These are phyloP conservation scores for Hyperoplus immaculatus DNA, from an alignment of 2,797 vertebrate species.

Conservation along the genomic window DNA sequence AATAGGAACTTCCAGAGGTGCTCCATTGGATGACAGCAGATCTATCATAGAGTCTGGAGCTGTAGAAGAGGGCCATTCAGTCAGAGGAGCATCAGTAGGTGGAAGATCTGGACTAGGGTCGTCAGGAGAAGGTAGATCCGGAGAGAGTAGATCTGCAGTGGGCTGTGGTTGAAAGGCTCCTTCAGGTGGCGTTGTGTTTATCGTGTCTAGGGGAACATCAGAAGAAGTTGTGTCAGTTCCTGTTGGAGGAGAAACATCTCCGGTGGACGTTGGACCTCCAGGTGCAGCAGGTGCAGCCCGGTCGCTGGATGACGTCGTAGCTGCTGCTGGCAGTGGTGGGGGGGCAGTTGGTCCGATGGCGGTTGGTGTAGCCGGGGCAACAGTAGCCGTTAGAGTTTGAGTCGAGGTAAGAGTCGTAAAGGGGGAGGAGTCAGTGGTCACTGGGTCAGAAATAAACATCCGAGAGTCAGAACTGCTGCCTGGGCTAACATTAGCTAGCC, in stretches of 20 bases:
- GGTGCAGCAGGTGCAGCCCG: constrained; percentile 28
- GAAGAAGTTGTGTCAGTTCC: constrained; percentile 29
- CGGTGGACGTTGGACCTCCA: constrained; percentile 28
- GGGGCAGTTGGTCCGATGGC: constrained; percentile 10
- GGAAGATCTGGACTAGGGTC: not conserved
- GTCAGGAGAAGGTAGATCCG: not conserved
- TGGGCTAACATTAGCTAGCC: not conserved
- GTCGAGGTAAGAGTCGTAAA: constrained; percentile 27
- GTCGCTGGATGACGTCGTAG: constrained; percentile 13
- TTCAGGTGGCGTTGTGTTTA: too few relatives aligned
- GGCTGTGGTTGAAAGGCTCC: too few relatives aligned
- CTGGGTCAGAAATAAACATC: constrained; percentile 58
- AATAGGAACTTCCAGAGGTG: too few relatives aligned
- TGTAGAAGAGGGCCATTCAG: not conserved
- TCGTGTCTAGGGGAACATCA: not conserved
- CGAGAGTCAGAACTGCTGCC: constrained; percentile 35
- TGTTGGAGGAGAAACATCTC: constrained; percentile 34
- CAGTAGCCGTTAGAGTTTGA: constrained; percentile 16
- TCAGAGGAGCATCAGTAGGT: not conserved
- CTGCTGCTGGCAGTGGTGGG: constrained; percentile 17
- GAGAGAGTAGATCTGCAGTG: not conserved
- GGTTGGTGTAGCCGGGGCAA: not conserved
- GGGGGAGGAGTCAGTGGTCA: constrained; percentile 49
- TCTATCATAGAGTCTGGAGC: too few relatives aligned
- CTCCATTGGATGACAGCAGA: too few relatives aligned